Conservation (phyloP, 2,113 vertebrate genomes). For the Leucopsar rothschildi region DNA sequence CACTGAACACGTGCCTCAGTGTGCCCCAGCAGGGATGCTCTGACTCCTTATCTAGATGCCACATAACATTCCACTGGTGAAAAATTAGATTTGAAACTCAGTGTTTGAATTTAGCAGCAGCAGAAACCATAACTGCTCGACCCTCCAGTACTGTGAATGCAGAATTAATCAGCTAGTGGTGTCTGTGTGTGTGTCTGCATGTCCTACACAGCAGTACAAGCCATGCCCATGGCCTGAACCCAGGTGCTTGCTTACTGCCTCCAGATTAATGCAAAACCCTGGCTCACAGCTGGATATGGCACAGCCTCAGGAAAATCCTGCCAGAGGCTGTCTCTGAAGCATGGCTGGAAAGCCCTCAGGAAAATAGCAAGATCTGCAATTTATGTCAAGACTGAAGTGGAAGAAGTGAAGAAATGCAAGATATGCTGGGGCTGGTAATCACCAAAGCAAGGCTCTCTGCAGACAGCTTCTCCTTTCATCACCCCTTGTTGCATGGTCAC, state of each 20-base stretch:
- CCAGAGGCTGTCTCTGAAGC: neutral
- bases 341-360: neutral
- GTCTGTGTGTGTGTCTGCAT: neutral
- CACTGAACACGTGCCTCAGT: neutral
- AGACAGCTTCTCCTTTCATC: neutral
- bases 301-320: neutral
- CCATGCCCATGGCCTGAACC: neutral
- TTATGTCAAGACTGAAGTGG: neutral
- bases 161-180: neutral
- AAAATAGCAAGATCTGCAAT: neutral
- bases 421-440: neutral
- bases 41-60: neutral
- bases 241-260: neutral
- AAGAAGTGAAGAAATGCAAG: neutral
- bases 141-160: neutral
- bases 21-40: neutral
- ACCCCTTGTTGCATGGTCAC: fast-evolving
- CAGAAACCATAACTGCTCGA: neutral
- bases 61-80: neutral
- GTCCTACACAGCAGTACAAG: neutral
- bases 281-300: neutral
- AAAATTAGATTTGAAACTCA: neutral
- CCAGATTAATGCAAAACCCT: neutral
- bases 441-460: neutral
- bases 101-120: neutral